Evolutionary conservation across 2,888 invertebrate genomes (phyloP).

Genomic region (Crepidodera aurea): DNA sequence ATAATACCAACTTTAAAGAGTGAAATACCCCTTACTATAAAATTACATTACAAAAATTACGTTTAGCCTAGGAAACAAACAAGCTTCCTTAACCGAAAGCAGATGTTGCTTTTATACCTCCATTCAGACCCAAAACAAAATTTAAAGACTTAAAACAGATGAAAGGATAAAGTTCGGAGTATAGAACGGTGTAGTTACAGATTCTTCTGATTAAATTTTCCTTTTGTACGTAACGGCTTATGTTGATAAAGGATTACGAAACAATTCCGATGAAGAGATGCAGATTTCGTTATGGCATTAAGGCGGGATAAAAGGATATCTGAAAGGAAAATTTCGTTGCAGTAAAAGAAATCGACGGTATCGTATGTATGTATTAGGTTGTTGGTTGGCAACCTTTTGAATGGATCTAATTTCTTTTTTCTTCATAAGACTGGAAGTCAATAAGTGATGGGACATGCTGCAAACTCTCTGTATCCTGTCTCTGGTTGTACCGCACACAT

Average conservation of each 20-base stretch:
- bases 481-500: too few species aligned
- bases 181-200: slow-evolving; percentile 1
- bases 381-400: too few species aligned
- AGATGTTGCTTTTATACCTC: not conserved
- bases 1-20: too few species aligned
- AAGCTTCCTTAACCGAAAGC: not conserved
- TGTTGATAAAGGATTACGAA: slow-evolving; percentile 9
- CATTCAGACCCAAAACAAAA: not conserved
- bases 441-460: too few species aligned
- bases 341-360: too few species aligned
- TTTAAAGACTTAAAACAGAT: slow-evolving; percentile 5
- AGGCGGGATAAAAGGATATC: not conserved
- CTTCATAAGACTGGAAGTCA: too few species aligned
- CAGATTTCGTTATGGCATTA: not conserved
- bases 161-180: slow-evolving; percentile 6
- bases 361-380: too few species aligned
- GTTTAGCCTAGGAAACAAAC: not conserved
- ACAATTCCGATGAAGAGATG: slow-evolving; percentile 1
- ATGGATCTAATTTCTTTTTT: too few species aligned
- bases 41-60: not conserved
- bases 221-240: not conserved
- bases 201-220: slow-evolving; percentile 8
- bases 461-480: too few species aligned
- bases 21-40: too few species aligned
- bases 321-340: not conserved